phyloP scores from a whole-genome alignment of 2,113 vertebrate species.

The Salvelinus alpinus region DNA sequence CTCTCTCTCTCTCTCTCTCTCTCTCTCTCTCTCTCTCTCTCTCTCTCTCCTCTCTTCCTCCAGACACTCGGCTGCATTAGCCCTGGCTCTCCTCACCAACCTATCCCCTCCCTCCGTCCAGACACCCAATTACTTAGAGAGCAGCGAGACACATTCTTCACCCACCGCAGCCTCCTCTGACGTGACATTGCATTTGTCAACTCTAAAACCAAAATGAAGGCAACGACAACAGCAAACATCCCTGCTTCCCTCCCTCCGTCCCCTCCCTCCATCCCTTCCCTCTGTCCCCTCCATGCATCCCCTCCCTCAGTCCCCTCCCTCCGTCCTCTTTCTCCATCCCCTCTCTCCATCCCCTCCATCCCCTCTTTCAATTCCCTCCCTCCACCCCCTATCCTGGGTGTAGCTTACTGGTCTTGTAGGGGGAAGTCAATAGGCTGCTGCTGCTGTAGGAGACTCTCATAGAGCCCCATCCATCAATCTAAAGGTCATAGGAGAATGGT shows the following conservation, averaged over 20 bases:
- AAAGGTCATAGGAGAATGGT: conserved; percentile 5
- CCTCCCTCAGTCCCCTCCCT: too few relatives aligned
- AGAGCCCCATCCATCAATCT: not conserved
- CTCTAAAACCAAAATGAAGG: not conserved
- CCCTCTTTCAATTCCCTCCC: too few relatives aligned
- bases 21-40: not conserved
- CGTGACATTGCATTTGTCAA: not conserved
- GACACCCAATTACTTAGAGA: not conserved
- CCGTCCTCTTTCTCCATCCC: not conserved
- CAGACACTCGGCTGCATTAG: not conserved
- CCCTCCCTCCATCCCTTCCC: too few relatives aligned
- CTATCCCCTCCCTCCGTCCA: too few relatives aligned
- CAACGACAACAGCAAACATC: not conserved
- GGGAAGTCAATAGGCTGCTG: not conserved
- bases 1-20: too few relatives aligned
- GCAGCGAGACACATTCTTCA: not conserved
- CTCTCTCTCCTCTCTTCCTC: too few relatives aligned
- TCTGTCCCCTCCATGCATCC: too few relatives aligned
- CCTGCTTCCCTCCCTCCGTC: too few relatives aligned
- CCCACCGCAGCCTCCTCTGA: not conserved
- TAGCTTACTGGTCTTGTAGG: not conserved
- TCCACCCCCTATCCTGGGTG: too few relatives aligned
- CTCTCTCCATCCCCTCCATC: too few relatives aligned
- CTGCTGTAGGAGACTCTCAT: not conserved
- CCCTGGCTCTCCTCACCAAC: not conserved